Conservation (phyloP, 2,797 vertebrate species). For the Hydrocynus forskahlii region DNA sequence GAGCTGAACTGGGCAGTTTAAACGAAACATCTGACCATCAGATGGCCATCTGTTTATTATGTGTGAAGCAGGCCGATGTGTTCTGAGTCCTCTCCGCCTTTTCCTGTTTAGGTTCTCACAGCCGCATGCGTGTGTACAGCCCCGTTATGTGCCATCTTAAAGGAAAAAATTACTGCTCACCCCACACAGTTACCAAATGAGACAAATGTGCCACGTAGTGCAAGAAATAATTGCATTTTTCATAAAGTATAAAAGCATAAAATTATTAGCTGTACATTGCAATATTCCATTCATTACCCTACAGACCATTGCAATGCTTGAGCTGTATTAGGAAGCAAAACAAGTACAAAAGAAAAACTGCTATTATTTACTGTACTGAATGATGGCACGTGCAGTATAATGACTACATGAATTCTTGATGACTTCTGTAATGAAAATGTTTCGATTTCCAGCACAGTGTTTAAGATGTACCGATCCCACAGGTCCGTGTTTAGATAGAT, state of each 20-base stretch:
- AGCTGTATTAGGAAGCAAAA: background rate
- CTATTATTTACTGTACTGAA: background rate
- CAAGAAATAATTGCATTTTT: background rate
- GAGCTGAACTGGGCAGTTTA: conserved; percentile 38
- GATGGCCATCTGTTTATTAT: conserved; percentile 55
- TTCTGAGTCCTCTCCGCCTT: conserved; percentile 51
- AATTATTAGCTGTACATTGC: background rate
- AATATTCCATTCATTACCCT: background rate
- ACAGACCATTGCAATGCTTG: background rate
- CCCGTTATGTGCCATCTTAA: background rate
- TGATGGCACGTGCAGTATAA: background rate
- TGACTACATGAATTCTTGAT: background rate
- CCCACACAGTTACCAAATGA: too few species aligned
- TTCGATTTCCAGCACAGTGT: background rate
- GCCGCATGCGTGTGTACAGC: background rate
- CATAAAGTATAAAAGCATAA: too few species aligned
- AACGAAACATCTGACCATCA: conserved; percentile 41
- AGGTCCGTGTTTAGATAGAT: background rate
- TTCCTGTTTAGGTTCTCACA: conserved; percentile 69
- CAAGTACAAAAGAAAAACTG: background rate
- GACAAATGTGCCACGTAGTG: background rate
- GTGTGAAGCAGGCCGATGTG: conserved; percentile 17
- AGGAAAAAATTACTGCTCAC: background rate
- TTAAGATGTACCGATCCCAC: background rate
- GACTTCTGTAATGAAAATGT: background rate